phyloP scores from a whole-genome alignment of 1,140 invertebrate species.

The Adoxophyes honmai region DNA sequence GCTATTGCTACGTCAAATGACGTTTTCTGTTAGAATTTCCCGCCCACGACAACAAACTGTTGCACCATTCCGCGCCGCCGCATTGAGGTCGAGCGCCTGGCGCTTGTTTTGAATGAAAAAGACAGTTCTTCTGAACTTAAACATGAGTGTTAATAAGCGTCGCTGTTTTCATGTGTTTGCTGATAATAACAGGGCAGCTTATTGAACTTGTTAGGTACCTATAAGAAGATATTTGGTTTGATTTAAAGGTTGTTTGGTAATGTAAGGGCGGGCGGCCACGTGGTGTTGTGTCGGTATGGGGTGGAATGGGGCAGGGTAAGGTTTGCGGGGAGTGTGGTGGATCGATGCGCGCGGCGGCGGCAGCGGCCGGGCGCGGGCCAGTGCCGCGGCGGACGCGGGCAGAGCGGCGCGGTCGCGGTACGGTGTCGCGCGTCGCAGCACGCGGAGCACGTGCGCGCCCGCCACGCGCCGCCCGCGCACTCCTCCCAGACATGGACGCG shows the following conservation, averaged over 20 bases:
- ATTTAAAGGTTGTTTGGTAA: neutral
- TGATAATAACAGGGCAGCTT: no score
- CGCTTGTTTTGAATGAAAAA: conserved; percentile 32
- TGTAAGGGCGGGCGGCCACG: conserved; percentile 42
- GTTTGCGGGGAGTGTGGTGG: conserved; percentile 31
- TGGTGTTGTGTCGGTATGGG: conserved; percentile 25
- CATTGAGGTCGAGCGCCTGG: conserved; percentile 24
- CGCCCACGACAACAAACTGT: conserved; percentile 63
- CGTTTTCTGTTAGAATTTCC: conserved; percentile 49
- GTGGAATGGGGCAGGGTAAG: conserved; percentile 32
- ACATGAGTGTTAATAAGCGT: no score
- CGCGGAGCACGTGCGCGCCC: conserved; percentile 59
- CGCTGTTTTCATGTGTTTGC: no score
- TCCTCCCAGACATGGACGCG: conserved; percentile 57
- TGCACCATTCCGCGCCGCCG: conserved; percentile 52
- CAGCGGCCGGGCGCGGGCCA: conserved; percentile 33
- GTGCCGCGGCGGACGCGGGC: conserved; percentile 65
- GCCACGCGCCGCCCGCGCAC: conserved; percentile 34
- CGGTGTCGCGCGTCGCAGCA: conserved; percentile 44
- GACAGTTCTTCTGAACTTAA: neutral
- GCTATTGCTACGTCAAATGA: conserved; percentile 25
- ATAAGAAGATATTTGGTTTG: neutral
- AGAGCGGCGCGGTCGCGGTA: conserved; percentile 53
- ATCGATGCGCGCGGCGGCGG: conserved; percentile 49
- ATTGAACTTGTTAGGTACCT: neutral